Evolutionary conservation across 35 echinoderm and acorn worm genomes (phyloP).

Genomic region (Hemicentrotus pulcherrimus): DNA sequence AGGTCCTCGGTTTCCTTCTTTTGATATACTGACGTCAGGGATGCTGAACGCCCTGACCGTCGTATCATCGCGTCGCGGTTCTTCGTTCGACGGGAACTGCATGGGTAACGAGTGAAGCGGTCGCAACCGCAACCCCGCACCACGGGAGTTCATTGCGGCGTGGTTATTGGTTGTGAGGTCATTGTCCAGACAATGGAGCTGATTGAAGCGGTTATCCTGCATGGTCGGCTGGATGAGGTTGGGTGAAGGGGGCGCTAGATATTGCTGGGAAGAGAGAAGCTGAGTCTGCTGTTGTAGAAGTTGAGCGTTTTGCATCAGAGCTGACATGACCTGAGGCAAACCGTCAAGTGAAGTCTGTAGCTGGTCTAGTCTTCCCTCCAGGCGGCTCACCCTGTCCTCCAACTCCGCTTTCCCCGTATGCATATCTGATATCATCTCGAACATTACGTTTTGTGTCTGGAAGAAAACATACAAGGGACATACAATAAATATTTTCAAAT

Average conservation of each 20-base stretch:
- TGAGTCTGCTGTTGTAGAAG: conserved; percentile 64
- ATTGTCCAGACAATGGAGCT: conserved; percentile 31
- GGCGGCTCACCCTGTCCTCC: conserved; percentile 71
- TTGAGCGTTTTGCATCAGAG: conserved; percentile 75
- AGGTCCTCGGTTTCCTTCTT: conserved; percentile 35
- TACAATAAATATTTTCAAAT: conserved; percentile 7
- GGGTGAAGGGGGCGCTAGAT: conserved; percentile 45
- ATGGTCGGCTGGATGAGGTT: conserved; percentile 49
- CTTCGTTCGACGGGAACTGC: conserved; percentile 29
- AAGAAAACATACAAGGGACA: conserved; percentile 41
- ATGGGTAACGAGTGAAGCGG: conserved; percentile 38
- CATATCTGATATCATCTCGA: conserved; percentile 99
- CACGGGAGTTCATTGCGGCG: conserved; percentile 31
- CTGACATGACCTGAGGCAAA: conserved; percentile 79
- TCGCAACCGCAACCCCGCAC: conserved; percentile 29
- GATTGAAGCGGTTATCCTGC: conserved; percentile 53
- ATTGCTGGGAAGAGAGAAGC: conserved; percentile 44
- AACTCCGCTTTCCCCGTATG: conserved; percentile 69
- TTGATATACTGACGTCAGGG: conserved; percentile 44
- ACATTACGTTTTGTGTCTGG: conserved; percentile 99
- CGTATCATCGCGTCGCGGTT: conserved; percentile 13
- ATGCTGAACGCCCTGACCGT: conserved; percentile 39
- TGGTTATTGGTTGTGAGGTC: conserved; percentile 24
- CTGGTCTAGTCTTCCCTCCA: conserved; percentile 86
- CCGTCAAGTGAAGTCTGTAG: conserved; percentile 86